phyloP scores from a whole-genome alignment of 1,140 invertebrate species.

The Camponotus pennsylvanicus region DNA sequence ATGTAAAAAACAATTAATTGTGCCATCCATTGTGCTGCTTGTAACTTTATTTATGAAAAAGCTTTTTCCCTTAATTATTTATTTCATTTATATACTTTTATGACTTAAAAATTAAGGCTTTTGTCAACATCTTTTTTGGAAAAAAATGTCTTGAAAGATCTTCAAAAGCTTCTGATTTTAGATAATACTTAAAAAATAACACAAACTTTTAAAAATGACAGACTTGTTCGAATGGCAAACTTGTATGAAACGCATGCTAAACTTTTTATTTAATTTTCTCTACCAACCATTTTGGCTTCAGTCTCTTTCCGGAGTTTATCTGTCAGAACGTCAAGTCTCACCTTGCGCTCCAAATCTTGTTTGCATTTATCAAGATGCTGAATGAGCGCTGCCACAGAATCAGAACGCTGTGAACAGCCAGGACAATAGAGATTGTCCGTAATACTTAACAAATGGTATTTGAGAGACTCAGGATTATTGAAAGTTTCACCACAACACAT shows the following conservation, averaged over 20 bases:
- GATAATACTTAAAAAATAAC: neutral
- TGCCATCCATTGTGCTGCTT: too few relatives aligned
- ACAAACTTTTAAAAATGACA: neutral
- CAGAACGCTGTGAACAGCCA: conserved; percentile 86
- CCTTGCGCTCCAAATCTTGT: conserved; percentile 52
- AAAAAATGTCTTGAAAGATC: neutral
- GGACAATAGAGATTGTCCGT: conserved; percentile 88
- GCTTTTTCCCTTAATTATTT: too few relatives aligned
- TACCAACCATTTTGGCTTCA: conserved; percentile 63
- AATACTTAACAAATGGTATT: conserved; percentile 88
- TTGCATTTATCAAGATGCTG: conserved; percentile 86
- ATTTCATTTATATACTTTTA: too few relatives aligned
- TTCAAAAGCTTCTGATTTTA: neutral
- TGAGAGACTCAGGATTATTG: conserved; percentile 86
- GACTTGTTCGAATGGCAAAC: neutral
- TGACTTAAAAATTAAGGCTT: too few relatives aligned
- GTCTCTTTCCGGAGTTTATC: conserved; percentile 20
- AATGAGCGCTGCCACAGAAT: conserved; percentile 86
- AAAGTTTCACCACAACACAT: conserved; percentile 89
- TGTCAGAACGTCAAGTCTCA: conserved; percentile 9
- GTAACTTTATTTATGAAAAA: too few relatives aligned
- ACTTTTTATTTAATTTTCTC: neutral
- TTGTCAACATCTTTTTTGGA: too few relatives aligned
- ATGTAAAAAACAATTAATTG: too few relatives aligned
- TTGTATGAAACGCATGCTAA: neutral